phyloP scores from a whole-genome alignment of 2,888 invertebrate species.

The Acanthosepion esculentum region DNA sequence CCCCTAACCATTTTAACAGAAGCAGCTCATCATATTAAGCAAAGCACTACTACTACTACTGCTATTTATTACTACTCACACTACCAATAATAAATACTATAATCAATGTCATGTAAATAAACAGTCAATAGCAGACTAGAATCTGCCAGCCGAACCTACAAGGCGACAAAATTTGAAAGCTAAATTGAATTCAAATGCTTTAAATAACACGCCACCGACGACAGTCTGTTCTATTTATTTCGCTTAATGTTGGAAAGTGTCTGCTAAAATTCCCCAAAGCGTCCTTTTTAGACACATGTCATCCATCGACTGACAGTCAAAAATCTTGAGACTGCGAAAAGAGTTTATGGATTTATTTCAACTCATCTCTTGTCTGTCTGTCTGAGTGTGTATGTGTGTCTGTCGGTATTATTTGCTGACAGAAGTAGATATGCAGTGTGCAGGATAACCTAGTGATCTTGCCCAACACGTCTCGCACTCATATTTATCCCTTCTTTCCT shows the following conservation, averaged over 20 bases:
- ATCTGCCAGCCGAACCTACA: not conserved
- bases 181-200: conserved; percentile 33
- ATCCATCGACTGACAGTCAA: not conserved
- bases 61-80: not conserved
- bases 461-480: conserved; percentile 8
- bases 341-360: not conserved
- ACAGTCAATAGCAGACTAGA: not conserved
- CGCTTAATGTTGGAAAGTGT: not conserved
- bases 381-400: not conserved
- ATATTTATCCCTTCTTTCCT: not conserved
- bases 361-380: not conserved
- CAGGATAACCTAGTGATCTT: conserved; percentile 22
- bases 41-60: not conserved
- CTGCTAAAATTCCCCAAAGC: conserved; percentile 20
- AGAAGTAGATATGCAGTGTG: conserved; percentile 22
- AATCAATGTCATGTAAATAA: conserved; percentile 1
- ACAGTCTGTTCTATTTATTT: not conserved
- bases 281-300: conserved; percentile 33
- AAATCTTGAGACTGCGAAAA: not conserved
- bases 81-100: not conserved
- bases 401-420: conserved; percentile 18
- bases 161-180: conserved; percentile 33
- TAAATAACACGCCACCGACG: not conserved
- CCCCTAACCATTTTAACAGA: not conserved
- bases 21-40: not conserved